These are phyloP conservation scores for Eptesicus fuscus DNA, from an alignment of 2,113 vertebrate genomes.

Conservation along the genomic window DNA sequence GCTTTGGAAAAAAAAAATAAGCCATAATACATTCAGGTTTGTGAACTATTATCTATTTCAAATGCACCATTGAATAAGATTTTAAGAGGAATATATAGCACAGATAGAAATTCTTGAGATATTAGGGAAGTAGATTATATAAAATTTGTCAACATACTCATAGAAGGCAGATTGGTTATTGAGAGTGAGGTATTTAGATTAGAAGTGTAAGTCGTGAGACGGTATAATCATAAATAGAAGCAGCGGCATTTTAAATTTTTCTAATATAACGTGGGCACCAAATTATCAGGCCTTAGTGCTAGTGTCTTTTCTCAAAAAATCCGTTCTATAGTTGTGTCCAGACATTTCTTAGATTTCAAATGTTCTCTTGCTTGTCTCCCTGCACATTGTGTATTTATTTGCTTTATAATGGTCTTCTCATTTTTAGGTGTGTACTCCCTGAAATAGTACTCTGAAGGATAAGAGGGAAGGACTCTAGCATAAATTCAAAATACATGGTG, in stretches of 20 bases:
- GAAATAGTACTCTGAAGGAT: background rate
- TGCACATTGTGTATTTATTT: background rate
- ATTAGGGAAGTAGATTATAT: background rate
- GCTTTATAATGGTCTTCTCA: background rate
- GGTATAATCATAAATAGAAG: background rate
- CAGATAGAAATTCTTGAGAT: background rate
- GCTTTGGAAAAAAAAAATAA: background rate
- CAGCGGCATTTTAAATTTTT: background rate
- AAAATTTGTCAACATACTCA: background rate
- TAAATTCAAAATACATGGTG: background rate
- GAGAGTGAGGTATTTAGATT: background rate
- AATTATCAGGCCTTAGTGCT: background rate
- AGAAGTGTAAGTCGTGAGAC: background rate
- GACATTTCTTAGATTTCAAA: background rate
- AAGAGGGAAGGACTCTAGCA: background rate
- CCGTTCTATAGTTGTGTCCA: background rate
- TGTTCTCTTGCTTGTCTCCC: background rate
- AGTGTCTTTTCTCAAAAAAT: background rate
- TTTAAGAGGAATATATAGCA: background rate
- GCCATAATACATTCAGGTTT: background rate
- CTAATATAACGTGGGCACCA: background rate
- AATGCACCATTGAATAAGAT: background rate
- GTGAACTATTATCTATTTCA: background rate
- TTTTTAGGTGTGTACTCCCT: background rate
- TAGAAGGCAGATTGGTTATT: background rate